phyloP scores from a whole-genome alignment of 2,113 vertebrate species.

The Euleptes europaea region DNA sequence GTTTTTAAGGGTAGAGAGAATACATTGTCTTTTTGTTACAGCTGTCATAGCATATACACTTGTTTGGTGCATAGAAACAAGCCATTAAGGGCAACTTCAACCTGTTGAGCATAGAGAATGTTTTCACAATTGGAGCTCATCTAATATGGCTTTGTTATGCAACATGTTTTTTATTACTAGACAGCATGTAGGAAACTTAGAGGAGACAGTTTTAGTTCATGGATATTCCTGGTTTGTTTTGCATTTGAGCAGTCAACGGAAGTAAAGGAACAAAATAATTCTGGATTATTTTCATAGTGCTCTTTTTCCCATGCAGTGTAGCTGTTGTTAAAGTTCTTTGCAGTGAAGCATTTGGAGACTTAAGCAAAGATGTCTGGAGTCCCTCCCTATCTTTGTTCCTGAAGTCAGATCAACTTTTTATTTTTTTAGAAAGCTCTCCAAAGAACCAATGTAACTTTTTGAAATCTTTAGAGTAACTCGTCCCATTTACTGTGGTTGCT shows the following conservation, averaged over 20 bases:
- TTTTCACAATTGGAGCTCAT: neutral
- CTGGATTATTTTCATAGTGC: too few species aligned
- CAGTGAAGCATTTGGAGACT: neutral
- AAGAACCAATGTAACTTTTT: neutral
- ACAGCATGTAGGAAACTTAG: neutral
- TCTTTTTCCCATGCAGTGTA: neutral
- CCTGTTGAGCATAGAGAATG: neutral
- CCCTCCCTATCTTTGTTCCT: neutral
- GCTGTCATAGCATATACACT: too few species aligned
- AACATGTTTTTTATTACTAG: neutral
- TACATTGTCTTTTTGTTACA: too few species aligned
- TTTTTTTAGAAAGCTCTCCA: neutral
- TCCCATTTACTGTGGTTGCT: neutral
- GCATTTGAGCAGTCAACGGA: neutral
- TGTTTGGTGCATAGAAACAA: too few species aligned
- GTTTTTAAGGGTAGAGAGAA: too few species aligned
- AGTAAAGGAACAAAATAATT: neutral
- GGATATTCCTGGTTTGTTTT: neutral
- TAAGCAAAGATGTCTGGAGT: neutral
- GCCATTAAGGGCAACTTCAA: neutral
- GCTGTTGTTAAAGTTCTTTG: neutral
- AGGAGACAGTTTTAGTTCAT: neutral
- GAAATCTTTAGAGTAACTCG: neutral
- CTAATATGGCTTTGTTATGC: neutral
- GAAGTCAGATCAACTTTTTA: neutral